Percentiles rank a stretch among this genome's conserved stretches.
phyloP scores from a whole-genome alignment of 1,140 invertebrate species.

The Aricia agestis region DNA sequence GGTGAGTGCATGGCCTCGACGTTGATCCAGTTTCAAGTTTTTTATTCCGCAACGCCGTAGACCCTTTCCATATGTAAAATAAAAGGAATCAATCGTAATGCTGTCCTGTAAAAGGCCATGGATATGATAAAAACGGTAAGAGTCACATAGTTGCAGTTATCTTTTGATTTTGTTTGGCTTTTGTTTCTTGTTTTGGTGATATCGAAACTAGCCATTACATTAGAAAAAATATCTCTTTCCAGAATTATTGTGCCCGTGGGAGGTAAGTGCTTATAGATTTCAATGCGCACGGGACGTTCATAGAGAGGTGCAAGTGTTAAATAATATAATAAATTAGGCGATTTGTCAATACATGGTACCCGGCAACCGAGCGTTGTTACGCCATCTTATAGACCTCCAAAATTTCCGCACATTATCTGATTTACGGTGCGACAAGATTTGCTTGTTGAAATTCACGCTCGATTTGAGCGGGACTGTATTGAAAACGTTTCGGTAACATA shows the following conservation, averaged over 20 bases:
- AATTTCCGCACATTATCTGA: slow-evolving; percentile 70
- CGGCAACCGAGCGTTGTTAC: slow-evolving; percentile 75
- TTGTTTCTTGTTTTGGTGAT: slow-evolving; percentile 77
- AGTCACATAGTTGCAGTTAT: slow-evolving; percentile 48
- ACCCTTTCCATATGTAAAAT: slow-evolving; percentile 63
- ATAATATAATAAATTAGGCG: slow-evolving; percentile 46
- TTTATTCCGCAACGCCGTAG: slow-evolving; percentile 56
- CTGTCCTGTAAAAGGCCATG: slow-evolving; percentile 74
- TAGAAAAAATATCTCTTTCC: slow-evolving; percentile 77
- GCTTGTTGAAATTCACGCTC: slow-evolving; percentile 40
- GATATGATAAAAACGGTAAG: slow-evolving; percentile 77
- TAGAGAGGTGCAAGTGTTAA: slow-evolving; percentile 47
- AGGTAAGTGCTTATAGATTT: slow-evolving; percentile 72
- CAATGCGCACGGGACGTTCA: slow-evolving; percentile 51
- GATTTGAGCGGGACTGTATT: slow-evolving; percentile 44
- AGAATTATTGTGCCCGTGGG: slow-evolving; percentile 73
- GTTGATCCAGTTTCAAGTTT: slow-evolving; percentile 68
- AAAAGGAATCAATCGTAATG: slow-evolving; percentile 71
- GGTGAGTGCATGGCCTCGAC: slow-evolving; percentile 70
- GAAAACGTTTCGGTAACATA: slow-evolving; percentile 52
- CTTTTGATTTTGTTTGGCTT: slow-evolving; percentile 71
- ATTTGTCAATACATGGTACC: slow-evolving; percentile 74
- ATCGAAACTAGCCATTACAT: slow-evolving; percentile 76
- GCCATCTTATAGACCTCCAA: slow-evolving; percentile 75
- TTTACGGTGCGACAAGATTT: slow-evolving; percentile 48